These are phyloP conservation scores for Caenorhabditis macrosperma DNA, from an alignment of 2,888 invertebrate genomes.

Conservation along the genomic window DNA sequence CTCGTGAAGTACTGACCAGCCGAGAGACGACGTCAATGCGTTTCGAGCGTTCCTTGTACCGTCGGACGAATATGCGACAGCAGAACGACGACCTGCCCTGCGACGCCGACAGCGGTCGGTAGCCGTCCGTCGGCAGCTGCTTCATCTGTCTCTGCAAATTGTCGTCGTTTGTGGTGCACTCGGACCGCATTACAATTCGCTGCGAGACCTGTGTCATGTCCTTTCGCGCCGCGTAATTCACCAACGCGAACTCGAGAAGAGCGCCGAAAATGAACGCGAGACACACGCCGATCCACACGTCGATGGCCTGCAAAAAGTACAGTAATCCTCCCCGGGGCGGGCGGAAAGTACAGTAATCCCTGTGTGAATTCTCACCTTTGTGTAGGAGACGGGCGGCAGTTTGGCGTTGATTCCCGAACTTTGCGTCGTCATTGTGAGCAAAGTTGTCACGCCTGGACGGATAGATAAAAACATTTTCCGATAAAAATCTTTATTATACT, in stretches of 20 bases:
- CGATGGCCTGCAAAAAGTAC: slow-evolving; percentile 72
- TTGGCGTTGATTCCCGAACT: slow-evolving; percentile 79
- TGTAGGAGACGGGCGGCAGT: slow-evolving; percentile 77
- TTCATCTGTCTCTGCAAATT: slow-evolving; percentile 67
- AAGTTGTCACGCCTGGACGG: slow-evolving; percentile 91
- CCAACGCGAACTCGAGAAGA: slow-evolving; percentile 77
- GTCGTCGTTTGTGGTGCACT: too few relatives aligned
- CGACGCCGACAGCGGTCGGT: slow-evolving; percentile 61
- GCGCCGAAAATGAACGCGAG: slow-evolving; percentile 79
- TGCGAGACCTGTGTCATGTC: slow-evolving; percentile 70
- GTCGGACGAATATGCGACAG: slow-evolving; percentile 76
- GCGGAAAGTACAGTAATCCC: too few relatives aligned
- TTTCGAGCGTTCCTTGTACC: slow-evolving; percentile 79
- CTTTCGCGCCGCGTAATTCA: slow-evolving; percentile 78
- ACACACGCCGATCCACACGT: slow-evolving; percentile 79
- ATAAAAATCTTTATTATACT: too few relatives aligned
- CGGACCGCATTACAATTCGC: slow-evolving; percentile 50
- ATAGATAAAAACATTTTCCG: too few relatives aligned
- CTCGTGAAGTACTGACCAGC: slow-evolving; percentile 64
- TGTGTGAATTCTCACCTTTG: slow-evolving; percentile 53
- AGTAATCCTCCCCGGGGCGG: too few relatives aligned
- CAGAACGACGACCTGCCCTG: slow-evolving; percentile 73
- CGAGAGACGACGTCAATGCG: slow-evolving; percentile 79
- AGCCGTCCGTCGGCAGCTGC: slow-evolving; percentile 63
- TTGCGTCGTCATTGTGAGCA: slow-evolving; percentile 94